Evolutionary conservation across 2,888 invertebrate genomes (phyloP).

Genomic region (Coleophora deauratella): DNA sequence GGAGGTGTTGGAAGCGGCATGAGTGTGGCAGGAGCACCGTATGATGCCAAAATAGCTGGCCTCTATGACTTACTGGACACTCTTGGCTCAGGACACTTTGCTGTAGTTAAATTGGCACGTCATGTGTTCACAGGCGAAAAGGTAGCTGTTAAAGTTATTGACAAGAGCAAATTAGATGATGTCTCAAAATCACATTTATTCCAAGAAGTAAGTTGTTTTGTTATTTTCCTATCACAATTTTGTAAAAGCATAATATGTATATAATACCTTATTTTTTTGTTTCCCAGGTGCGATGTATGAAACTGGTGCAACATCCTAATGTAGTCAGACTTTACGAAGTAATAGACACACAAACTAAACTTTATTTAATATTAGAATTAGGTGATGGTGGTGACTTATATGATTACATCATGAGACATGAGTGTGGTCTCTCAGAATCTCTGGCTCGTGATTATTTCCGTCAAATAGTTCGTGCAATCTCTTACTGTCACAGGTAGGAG

Average conservation of each 20-base stretch:
- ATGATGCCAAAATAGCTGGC: constrained; percentile 94
- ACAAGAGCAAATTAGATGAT: constrained; percentile 98
- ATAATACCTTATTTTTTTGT: too few relatives aligned
- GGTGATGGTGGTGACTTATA: constrained; percentile 99
- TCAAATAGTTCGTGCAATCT: constrained; percentile 98
- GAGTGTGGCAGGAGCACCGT: constrained; percentile 64
- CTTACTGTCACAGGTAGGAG: constrained; percentile 94
- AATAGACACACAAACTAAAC: constrained; percentile 98
- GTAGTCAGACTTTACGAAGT: constrained; percentile 99
- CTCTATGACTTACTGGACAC: constrained; percentile 98
- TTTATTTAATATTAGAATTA: constrained; percentile 96
- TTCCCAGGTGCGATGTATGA: constrained; percentile 94
- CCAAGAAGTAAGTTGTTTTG: constrained; percentile 82
- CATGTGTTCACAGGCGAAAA: constrained; percentile 99
- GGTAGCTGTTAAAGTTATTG: constrained; percentile 98
- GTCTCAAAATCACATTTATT: constrained; percentile 96
- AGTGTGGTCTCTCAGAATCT: constrained; percentile 88
- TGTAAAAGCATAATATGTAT: too few relatives aligned
- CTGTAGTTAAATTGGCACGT: constrained; percentile 96
- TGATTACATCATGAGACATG: constrained; percentile 98
- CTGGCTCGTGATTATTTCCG: constrained; percentile 94
- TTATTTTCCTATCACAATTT: too few relatives aligned
- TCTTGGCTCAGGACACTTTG: constrained; percentile 98
- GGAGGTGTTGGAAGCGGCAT: constrained; percentile 39
- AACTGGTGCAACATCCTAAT: constrained; percentile 98